Conservation (phyloP, 1,140 invertebrate species). For the Philotrypesis tridentata region DNA sequence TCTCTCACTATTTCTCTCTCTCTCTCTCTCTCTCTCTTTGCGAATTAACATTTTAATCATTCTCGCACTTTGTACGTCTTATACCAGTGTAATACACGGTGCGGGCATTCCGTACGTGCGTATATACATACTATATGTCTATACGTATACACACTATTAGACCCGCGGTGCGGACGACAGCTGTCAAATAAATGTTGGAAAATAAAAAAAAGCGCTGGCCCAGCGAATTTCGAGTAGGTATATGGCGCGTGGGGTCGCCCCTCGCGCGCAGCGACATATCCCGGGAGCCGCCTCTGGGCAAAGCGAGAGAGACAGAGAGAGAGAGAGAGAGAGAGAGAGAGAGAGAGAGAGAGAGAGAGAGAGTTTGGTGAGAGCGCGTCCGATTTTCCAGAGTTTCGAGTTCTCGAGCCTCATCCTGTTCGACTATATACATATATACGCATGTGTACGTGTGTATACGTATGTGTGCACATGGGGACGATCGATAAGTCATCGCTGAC, state of each 20-base stretch:
- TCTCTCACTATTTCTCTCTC: too few species aligned
- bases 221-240: slow-evolving; percentile 72
- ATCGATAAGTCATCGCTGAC: slow-evolving; percentile 65
- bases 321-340: too few species aligned
- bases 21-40: too few species aligned
- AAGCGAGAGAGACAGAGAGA: too few species aligned
- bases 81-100: neutral
- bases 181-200: slow-evolving; percentile 74
- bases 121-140: too few species aligned
- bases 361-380: slow-evolving; percentile 46
- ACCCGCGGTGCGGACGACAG: slow-evolving; percentile 69
- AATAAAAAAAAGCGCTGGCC: slow-evolving; percentile 68
- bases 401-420: slow-evolving; percentile 49
- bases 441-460: neutral
- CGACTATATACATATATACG: neutral
- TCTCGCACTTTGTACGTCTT: neutral
- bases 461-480: slow-evolving; percentile 28
- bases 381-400: slow-evolving; percentile 65
- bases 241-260: slow-evolving; percentile 56
- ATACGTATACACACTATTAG: too few species aligned
- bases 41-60: slow-evolving; percentile 35
- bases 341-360: too few species aligned
- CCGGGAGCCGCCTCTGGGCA: slow-evolving; percentile 57
- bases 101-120: too few species aligned
- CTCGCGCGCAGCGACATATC: slow-evolving; percentile 54